Base-by-base conservation (phyloP, 2,888 invertebrate species). In the Pyrrhia umbra region DNA sequence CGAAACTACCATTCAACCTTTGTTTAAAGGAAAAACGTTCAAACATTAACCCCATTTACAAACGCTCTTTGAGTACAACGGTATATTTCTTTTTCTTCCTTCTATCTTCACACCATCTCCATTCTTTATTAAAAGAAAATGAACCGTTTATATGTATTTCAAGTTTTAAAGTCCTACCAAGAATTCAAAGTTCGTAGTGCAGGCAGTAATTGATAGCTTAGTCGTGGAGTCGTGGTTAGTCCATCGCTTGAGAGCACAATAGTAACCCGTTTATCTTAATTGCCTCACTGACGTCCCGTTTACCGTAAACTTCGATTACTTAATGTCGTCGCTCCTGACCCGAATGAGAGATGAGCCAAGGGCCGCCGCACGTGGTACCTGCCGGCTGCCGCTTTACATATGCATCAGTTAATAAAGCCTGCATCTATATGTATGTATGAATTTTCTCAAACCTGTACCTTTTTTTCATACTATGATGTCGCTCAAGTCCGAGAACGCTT, bases 271-370 rank as follows among this genome's bases (percentile, higher is more conserved):
- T 77, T 77, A 77, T 59, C 67, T 50, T 75, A 67, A 74, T 78
- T 68, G 68, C 52, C 45, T 67, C 45, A 50, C 65, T 63, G 58
- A 63, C 57, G 42, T 57, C 45, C 65, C 63, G 43, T 42, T 63
- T 46, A 59, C 58, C 66, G 67, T 77, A 71, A 78, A 78, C 54
- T 70, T 68, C 61, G 67, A 77, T 75, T 74, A 76, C 58, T 67
- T 74, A 69, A 63, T 73, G 69, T 59, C 47, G 34, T 50, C 27
- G 54, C 57, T 42, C 27, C 47, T 46, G 60, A 70, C 55, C 58
- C 34, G 47, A 55, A 70, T 77, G 67, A 74, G 40, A 43, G 70
- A 70, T 56, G 55, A 58, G 40, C 16, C 30, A 46, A 47, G 49
- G 46, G 16, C n/a, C 9, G 20, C 34, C 20, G 18, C 43, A 58